Percentiles rank a stretch among this genome's conserved stretches.
Conservation (phyloP, 2,888 invertebrate genomes). For the Thymelicus lineola region DNA sequence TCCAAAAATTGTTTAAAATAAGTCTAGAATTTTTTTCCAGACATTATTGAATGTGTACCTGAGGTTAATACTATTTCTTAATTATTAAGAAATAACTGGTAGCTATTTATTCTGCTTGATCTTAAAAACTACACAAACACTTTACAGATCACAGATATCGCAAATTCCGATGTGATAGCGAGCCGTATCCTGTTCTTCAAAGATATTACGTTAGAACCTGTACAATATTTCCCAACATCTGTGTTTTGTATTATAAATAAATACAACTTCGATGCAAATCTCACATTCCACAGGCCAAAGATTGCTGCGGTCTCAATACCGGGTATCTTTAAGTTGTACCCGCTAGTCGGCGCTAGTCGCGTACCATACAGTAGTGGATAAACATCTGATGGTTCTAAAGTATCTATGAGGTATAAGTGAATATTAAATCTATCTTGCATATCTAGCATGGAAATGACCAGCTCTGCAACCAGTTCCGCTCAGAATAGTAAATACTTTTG, state of each 20-base stretch:
- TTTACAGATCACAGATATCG: too few relatives aligned
- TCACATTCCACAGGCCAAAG: conserved; percentile 7
- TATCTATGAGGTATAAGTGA: neutral
- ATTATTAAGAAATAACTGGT: too few relatives aligned
- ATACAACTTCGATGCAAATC: conserved; percentile 19
- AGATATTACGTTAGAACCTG: neutral
- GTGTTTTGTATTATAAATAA: conserved; percentile 8
- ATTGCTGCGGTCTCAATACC: conserved; percentile 16
- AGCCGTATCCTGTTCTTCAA: neutral
- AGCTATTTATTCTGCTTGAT: too few relatives aligned
- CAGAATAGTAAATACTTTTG: too few relatives aligned
- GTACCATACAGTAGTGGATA: neutral
- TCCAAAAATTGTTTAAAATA: too few relatives aligned
- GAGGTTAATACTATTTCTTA: too few relatives aligned
- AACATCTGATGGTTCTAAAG: neutral
- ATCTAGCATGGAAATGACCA: too few relatives aligned
- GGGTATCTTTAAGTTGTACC: neutral
- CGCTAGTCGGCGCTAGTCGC: neutral
- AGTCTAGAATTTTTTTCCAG: too few relatives aligned
- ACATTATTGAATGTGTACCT: too few relatives aligned
- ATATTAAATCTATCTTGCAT: neutral
- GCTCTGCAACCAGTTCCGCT: too few relatives aligned
- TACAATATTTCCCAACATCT: conserved; percentile 4
- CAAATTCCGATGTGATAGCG: too few relatives aligned
- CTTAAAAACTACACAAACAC: too few relatives aligned